phyloP scores from a whole-genome alignment of 2,888 invertebrate genomes.

The Cheilosia vernalis region DNA sequence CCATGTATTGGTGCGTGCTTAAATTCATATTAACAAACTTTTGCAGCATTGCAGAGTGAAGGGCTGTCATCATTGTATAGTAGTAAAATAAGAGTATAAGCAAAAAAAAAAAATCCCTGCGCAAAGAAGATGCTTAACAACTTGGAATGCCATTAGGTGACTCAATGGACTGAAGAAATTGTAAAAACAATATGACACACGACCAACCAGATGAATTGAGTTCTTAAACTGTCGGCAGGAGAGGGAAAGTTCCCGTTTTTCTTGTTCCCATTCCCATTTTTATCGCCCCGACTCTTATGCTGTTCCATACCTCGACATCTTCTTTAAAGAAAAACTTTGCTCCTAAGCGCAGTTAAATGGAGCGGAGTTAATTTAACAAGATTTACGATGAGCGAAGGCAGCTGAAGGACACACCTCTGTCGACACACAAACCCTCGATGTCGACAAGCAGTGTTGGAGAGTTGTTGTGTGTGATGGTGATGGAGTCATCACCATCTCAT shows the following conservation, averaged over 20 bases:
- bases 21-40: slow-evolving; percentile 60
- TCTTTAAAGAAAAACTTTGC: slow-evolving; percentile 40
- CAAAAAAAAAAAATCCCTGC: background rate
- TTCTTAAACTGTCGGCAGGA: slow-evolving; percentile 53
- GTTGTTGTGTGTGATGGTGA: slow-evolving; percentile 43
- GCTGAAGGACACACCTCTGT: slow-evolving; percentile 39
- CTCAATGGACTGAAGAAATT: slow-evolving; percentile 70
- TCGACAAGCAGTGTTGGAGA: slow-evolving; percentile 4
- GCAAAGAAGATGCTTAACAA: slow-evolving; percentile 56
- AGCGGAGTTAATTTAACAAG: slow-evolving; percentile 72
- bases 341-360: slow-evolving; percentile 67
- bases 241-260: slow-evolving; percentile 31
- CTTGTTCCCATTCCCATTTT: slow-evolving; percentile 2
- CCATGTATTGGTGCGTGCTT: slow-evolving; percentile 50
- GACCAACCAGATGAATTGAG: slow-evolving; percentile 70
- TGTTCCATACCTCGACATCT: slow-evolving; percentile 27
- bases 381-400: slow-evolving; percentile 60
- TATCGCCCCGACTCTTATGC: slow-evolving; percentile 16
- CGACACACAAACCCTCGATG: slow-evolving; percentile 4
- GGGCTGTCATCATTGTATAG: slow-evolving; percentile 37
- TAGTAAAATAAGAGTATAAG: slow-evolving; percentile 67
- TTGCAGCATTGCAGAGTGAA: slow-evolving; percentile 10
- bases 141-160: slow-evolving; percentile 72
- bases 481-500: slow-evolving; percentile 45
- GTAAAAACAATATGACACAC: slow-evolving; percentile 71